Conservation (phyloP, 2,113 vertebrate species). For the Psilopogon haemacephalus region DNA sequence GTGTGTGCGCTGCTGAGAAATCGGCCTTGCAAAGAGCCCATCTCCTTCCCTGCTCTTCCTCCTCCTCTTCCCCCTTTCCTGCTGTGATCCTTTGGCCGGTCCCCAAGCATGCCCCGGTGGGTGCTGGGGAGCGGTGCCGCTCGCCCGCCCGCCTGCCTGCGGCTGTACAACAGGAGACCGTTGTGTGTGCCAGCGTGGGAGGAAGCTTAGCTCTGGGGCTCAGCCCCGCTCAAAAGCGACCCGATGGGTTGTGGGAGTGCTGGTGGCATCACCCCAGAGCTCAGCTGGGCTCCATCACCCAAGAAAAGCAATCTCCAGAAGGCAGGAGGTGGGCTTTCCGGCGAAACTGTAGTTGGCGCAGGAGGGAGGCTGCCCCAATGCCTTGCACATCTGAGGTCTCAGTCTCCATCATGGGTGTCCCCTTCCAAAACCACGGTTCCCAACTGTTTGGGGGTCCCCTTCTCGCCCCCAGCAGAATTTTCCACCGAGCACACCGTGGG, state of each 20-base stretch:
- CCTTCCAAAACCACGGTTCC: rapidly evolving
- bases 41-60: not conserved
- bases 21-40: not conserved
- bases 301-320: not conserved
- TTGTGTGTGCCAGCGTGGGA: not conserved
- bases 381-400: rapidly evolving
- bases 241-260: rapidly evolving
- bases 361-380: not conserved
- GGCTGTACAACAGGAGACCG: not conserved
- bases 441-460: not conserved
- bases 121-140: rapidly evolving
- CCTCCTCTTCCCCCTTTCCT: not conserved
- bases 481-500: rapidly evolving
- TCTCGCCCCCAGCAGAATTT: not conserved
- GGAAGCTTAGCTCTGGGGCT: rapidly evolving
- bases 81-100: not conserved
- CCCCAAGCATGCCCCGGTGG: rapidly evolving
- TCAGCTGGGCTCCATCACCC: not conserved
- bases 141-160: not conserved
- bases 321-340: not conserved
- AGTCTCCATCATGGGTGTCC: not conserved
- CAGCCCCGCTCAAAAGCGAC: not conserved
- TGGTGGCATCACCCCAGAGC: not conserved
- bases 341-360: not conserved
- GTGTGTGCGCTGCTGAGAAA: not conserved